Base-by-base conservation (phyloP, 2,797 vertebrate genomes). In the Coranthus polyacanthus region DNA sequence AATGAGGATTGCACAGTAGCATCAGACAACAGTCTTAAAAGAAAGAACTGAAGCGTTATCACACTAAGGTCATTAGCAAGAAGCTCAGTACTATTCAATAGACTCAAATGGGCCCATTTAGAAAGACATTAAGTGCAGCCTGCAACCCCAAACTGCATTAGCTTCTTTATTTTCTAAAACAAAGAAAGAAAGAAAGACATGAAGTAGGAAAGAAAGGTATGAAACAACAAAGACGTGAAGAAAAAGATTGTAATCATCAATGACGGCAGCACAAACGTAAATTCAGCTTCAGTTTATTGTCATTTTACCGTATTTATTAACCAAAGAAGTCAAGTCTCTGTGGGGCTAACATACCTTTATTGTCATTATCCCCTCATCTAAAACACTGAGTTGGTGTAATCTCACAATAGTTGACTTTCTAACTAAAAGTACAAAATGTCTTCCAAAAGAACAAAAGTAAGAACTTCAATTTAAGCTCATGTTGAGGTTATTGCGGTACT, bases 21-120 rank as follows among this genome's bases (percentile, higher is more conserved):
- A 38, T 29, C 32, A 12, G n/a, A 49, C 22, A 32, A 24, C 56
- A 80, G 68, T 73, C 62, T 73, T 76, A 72, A 68, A 77, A 57
- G 41, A 74, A 82, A 56, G 41, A 87, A 83, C 18, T 78, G 67
- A 83, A 78, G 73, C 36, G 15, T 78, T 82, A 84, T 83, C 65
- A 63, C 69, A 68, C 60, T 41, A 44, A 75, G 75, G 74, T 87
- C 79, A 82, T 87, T 87, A 84, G 67, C 63, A 72, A 68, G 68
- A 79, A 70, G 67, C 75, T 81, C 68, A 82, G 68, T 46, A 49
- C 63, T 81, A 56, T 76, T 88, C 75, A 84, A 74, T 68, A 78
- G 64, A 77, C 71, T 69, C 69, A 88, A 87, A 86, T 77, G 49
- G 74, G 59, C 56, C 66, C 52, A 84, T 88, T 88, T 83, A 81